Conservation (phyloP, 2,888 invertebrate species). For the Gibbula magus region DNA sequence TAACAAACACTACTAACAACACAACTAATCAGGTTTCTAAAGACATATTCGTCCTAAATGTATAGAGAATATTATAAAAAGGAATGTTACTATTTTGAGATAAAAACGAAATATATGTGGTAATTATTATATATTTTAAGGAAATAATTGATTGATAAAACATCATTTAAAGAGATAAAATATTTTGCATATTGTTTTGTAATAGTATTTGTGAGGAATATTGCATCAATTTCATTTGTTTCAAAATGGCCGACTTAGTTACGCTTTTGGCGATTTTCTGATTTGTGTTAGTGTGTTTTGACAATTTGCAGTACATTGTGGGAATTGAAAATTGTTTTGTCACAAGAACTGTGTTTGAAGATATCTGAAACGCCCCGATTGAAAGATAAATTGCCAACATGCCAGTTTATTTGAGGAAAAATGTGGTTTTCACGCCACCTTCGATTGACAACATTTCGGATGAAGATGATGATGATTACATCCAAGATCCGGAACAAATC, state of each 20-base stretch:
- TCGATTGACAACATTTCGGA: constrained; percentile 62
- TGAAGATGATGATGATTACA: constrained; percentile 67
- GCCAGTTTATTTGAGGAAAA: constrained; percentile 69
- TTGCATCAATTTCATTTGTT: constrained; percentile 33
- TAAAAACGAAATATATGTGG: no score
- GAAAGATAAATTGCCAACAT: constrained; percentile 43
- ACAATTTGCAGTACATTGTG: background rate
- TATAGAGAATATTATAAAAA: no score
- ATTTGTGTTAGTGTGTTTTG: background rate
- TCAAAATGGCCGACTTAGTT: constrained; percentile 47
- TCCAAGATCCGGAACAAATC: constrained; percentile 69
- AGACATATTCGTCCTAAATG: no score
- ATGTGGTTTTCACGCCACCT: constrained; percentile 65
- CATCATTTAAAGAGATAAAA: no score
- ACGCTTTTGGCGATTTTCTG: constrained; percentile 26
- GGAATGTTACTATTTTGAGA: no score
- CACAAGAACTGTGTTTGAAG: background rate
- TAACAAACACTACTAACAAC: background rate
- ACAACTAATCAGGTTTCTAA: background rate
- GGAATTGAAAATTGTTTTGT: background rate
- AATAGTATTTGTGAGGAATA: background rate
- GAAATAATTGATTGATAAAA: no score
- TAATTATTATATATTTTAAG: no score
- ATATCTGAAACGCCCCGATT: background rate
- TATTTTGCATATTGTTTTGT: no score